phyloP scores from a whole-genome alignment of 1,140 invertebrate species.

The Neuroterus valhalla region DNA sequence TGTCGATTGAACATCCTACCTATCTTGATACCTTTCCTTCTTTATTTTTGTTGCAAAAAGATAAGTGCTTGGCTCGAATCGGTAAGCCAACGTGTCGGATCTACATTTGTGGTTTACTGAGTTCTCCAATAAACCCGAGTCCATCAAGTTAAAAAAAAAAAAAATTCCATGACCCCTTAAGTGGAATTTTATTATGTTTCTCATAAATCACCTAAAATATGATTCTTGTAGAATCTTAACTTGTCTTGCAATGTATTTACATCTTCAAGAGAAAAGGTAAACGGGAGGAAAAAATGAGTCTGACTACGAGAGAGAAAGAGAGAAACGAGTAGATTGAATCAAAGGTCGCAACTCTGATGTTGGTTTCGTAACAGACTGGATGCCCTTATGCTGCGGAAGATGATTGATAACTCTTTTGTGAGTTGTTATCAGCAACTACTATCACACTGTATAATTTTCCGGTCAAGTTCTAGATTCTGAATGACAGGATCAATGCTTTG shows the following conservation, averaged over 20 bases:
- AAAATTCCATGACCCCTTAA: background rate
- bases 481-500: background rate
- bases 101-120: background rate
- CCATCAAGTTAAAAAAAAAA: background rate
- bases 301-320: conserved; percentile 32
- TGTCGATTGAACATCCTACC: conserved; percentile 2
- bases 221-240: too few relatives aligned
- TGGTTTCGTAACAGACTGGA: conserved; percentile 44
- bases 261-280: conserved; percentile 3
- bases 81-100: background rate
- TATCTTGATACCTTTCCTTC: background rate
- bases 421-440: conserved; percentile 51
- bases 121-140: background rate
- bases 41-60: background rate
- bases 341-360: conserved; percentile 38
- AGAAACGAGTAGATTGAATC: conserved; percentile 34
- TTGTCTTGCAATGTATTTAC: too few relatives aligned
- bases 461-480: conserved; percentile 31
- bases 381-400: conserved; percentile 45
- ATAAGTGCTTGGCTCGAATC: background rate
- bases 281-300: conserved; percentile 21
- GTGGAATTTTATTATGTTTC: too few relatives aligned
- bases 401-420: conserved; percentile 50
- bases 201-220: background rate
- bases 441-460: conserved; percentile 39